Evolutionary conservation across 2,888 invertebrate genomes (phyloP), one percentile per base, ranked within the genome.

Genomic region (Aleiodes alternator): DNA sequence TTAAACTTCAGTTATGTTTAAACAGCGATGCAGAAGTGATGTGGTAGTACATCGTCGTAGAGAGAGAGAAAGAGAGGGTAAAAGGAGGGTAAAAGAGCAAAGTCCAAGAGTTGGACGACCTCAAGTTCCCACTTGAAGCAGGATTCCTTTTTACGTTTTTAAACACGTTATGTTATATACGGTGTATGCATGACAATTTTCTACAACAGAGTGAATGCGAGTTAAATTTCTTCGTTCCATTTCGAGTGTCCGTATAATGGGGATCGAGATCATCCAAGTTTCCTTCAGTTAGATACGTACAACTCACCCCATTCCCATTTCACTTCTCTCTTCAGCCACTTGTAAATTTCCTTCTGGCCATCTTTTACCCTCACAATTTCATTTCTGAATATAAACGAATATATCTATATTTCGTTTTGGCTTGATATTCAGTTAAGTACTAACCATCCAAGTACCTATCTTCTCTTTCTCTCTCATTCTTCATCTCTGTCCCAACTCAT

Each of bases 381-480:
- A 59, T 64, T 68, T 74, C 31, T 66, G 75, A 78, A 76, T 73
- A 72, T 73, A 81, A 78, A 77, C 79, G 79, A 76, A 78, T 64
- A 64, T 64, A 64, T 64, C 43, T 64, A 11, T 64, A 48, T 64
- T 61, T 38, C 7, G 38, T 9, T 29, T 12, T 7, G 61, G 16
- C 38, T 38, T 64, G 64, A 64, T 64, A 64, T 64, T 64, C 64
- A 59, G 59, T 34, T 64, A 64, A 64, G 64, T 64, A 64, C 64
- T 48, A 81, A 81, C 79, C 79, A 80, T 70, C 80, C 79, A 80
- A 82, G 83, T 81, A 80, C 81, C 81, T 23, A 69, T 57, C 43
- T 29, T 48, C 34, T 69, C 57, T 69, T 38, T 70, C 57, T 43
- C 69, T 57, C 31, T 57, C 57, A 57, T 57, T 57, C 31, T 57